Evolutionary conservation across 1,140 invertebrate genomes (phyloP).

Genomic region (Liolophura sinensis): DNA sequence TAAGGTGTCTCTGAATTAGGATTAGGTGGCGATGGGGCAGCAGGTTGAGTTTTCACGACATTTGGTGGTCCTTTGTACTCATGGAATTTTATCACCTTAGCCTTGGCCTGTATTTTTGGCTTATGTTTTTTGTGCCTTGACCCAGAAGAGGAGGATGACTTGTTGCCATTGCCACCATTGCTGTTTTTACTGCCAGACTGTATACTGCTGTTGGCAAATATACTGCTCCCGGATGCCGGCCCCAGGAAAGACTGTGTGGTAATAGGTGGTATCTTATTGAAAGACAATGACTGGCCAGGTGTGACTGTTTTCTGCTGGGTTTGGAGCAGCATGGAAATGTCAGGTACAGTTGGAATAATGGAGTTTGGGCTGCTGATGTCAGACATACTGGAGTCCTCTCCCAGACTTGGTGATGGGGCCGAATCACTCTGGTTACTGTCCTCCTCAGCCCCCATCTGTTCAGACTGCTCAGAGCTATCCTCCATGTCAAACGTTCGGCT

Average conservation of each 20-base stretch:
- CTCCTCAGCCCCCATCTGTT: conserved; percentile 83
- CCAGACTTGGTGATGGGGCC: conserved; percentile 50
- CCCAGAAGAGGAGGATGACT: conserved; percentile 17
- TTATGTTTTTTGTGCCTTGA: conserved; percentile 79
- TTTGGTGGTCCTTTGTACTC: conserved; percentile 97
- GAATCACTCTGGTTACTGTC: conserved; percentile 77
- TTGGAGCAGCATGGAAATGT: conserved; percentile 14
- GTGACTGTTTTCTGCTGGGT: conserved; percentile 11
- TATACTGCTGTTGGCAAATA: not conserved
- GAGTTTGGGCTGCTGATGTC: conserved; percentile 46
- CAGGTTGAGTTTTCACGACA: conserved; percentile 69
- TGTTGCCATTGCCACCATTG: conserved; percentile 27
- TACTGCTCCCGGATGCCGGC: too few species aligned
- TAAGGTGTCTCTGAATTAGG: conserved; percentile 77
- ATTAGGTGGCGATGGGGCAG: conserved; percentile 14
- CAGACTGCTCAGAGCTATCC: conserved; percentile 78
- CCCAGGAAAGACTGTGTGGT: conserved; percentile 25
- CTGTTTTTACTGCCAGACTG: conserved; percentile 9
- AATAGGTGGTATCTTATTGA: conserved; percentile 21
- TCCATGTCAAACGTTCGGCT: conserved; percentile 88
- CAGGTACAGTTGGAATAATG: conserved; percentile 17
- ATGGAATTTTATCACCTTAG: conserved; percentile 89
- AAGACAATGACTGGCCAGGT: conserved; percentile 8
- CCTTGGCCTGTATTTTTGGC: conserved; percentile 78
- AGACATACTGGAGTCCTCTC: conserved; percentile 44